Base-by-base conservation (phyloP, 1,140 invertebrate species). In the Lycorma delicatula region DNA sequence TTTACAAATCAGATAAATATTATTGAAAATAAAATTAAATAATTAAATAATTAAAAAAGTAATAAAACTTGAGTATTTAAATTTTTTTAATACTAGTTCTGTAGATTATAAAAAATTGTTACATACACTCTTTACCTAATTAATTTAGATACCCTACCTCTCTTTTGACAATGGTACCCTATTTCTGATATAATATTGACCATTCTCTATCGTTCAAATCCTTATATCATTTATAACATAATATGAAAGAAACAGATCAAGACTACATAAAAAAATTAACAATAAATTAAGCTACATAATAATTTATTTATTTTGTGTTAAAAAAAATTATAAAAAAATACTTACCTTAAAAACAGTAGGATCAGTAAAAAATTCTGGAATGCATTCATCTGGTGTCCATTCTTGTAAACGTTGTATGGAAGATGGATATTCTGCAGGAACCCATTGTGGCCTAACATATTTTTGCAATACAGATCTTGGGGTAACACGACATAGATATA, bases 321-420 rank as follows among this genome's bases (percentile, higher is more conserved):
- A 9, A 34, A 34, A n/a, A 47, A 7, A 47, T 47, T 47, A 13
- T 22, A 51, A 18, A 22, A 54, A 38, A 52, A 55, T 36, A 49
- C 25, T 59, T 67, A 79, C 78, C 72, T 89, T 86, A 68, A 98
- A 97, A 62, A 97, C 89, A 64, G 76, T 81, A 0, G 93, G 86
- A 75, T 96, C 91, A 12, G 82, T 87, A 69, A 87, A 97, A 79
- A 98, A 93, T 74, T 97, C 91, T 47, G 96, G 92, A 72, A 99
- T 93, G 71, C 95, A 97, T 74, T 99, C 96, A 74, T 98, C 95
- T 0, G 96, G 96, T 12, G 93, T 97, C 94, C 94, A 98, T 65
- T 92, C 85, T 64, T 92, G 87, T 64, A 97, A 76, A 31, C 93
- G 79, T 67, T 92, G 86, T 67, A 99, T 92, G 13, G 89, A 91